Evolutionary conservation across 2,888 invertebrate genomes (phyloP).

Genomic region (Drosophila fulvimacula): DNA sequence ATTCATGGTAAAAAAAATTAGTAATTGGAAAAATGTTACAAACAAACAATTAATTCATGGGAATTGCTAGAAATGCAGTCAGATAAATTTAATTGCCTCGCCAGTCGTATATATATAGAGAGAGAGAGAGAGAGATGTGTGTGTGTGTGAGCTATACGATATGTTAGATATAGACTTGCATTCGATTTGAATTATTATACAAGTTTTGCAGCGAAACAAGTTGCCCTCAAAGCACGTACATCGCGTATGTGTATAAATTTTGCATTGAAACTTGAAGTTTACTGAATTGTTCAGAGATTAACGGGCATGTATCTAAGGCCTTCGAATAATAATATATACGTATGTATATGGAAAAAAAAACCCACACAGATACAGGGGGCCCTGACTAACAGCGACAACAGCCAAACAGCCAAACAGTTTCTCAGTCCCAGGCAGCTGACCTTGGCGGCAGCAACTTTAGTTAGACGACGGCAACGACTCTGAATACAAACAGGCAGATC

Average conservation of each 20-base stretch:
- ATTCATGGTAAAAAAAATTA: conserved; percentile 1
- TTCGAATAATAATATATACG: neutral
- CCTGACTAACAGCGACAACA: conserved; percentile 28
- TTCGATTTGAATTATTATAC: conserved; percentile 29
- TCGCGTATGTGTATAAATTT: conserved; percentile 8
- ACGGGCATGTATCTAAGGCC: conserved; percentile 11
- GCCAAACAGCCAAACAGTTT: conserved; percentile 28
- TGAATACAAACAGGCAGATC: conserved; percentile 44
- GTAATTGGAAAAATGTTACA: neutral
- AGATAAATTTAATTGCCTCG: conserved; percentile 26
- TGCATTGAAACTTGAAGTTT: conserved; percentile 69
- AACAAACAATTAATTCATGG: conserved; percentile 8
- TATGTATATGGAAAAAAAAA: neutral
- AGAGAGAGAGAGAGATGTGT: too few species aligned
- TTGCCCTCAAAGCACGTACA: conserved; percentile 57
- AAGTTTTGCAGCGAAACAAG: conserved; percentile 46
- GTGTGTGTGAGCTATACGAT: conserved; percentile 11
- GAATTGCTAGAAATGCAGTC: conserved; percentile 11
- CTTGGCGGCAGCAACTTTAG: conserved; percentile 61
- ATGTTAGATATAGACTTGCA: conserved; percentile 5
- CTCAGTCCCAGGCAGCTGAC: conserved; percentile 54
- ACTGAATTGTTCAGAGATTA: conserved; percentile 29
- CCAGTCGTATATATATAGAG: neutral
- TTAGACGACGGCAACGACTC: conserved; percentile 50
- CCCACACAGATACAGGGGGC: conserved; percentile 4